Conservation (phyloP, 2,113 vertebrate species). For the Nothocercus julius region DNA sequence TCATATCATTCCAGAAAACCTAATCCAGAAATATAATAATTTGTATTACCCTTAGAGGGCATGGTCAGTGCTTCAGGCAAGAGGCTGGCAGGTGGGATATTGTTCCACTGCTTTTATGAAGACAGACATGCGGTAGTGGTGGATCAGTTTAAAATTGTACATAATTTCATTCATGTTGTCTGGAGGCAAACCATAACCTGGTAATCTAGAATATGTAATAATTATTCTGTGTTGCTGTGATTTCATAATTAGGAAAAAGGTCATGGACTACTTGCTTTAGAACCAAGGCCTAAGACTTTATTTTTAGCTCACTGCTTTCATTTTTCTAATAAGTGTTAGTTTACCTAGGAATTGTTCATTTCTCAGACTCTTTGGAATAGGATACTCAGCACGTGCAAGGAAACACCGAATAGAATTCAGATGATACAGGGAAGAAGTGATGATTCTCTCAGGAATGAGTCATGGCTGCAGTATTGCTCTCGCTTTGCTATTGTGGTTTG, state of each 20-base stretch:
- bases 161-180: not conserved
- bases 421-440: not conserved
- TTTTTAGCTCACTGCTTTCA: not conserved
- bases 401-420: not conserved
- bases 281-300: not conserved
- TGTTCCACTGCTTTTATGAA: not conserved
- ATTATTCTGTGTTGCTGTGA: not conserved
- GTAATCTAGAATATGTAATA: not conserved
- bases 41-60: not conserved
- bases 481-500: not conserved
- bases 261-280: not conserved
- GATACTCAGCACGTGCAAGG: not conserved
- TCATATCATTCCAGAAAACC: conserved; percentile 3
- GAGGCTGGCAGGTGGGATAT: not conserved
- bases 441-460: not conserved
- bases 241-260: not conserved
- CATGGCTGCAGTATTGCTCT: not conserved
- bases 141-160: not conserved
- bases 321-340: not conserved
- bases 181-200: not conserved
- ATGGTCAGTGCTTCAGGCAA: not conserved
- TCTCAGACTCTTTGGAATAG: not conserved
- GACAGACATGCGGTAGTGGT: not conserved
- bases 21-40: not conserved
- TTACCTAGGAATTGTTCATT: not conserved